Evolutionary conservation across 2,888 invertebrate genomes (phyloP).

Genomic region (Epistrophe eligans): DNA sequence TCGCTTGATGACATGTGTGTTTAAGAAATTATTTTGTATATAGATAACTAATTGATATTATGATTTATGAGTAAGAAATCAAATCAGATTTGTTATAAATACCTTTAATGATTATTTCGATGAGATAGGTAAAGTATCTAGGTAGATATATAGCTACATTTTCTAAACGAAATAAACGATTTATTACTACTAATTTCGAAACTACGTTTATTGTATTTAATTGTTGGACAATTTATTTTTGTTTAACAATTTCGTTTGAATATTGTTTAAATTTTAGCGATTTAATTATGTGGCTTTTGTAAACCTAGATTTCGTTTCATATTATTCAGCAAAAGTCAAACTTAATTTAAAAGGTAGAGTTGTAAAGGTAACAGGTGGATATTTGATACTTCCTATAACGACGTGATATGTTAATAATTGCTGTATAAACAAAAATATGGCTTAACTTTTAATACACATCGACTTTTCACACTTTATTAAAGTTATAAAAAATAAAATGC

Average conservation of each 20-base stretch:
- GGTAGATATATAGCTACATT: no score
- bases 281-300: neutral
- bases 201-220: neutral
- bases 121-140: no score
- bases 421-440: neutral
- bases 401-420: neutral
- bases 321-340: neutral
- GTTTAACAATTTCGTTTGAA: no score
- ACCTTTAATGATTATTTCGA: no score
- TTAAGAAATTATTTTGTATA: neutral
- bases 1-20: neutral
- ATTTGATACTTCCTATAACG: constrained; percentile 2
- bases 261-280: neutral
- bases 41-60: neutral
- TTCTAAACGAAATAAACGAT: no score
- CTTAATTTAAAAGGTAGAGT: no score
- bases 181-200: neutral
- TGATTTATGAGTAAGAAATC: neutral
- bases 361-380: neutral
- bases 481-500: neutral
- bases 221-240: neutral
- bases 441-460: neutral
- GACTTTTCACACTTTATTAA: neutral
- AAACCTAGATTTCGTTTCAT: no score
- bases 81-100: neutral